Conservation (phyloP, 2,113 vertebrate genomes). For the Cyphomyrus plagiostoma region DNA sequence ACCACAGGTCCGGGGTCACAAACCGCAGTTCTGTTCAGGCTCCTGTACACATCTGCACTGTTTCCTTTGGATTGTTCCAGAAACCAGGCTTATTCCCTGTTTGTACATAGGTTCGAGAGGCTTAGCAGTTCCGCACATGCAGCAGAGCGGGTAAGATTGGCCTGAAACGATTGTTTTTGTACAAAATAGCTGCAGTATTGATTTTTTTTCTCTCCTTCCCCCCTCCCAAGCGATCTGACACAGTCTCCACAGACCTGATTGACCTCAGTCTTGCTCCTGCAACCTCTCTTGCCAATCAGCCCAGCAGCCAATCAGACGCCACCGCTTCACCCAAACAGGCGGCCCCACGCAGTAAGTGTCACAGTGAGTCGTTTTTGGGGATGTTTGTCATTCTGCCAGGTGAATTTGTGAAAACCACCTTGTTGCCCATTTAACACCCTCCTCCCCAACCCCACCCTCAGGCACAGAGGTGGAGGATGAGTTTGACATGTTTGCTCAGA, state of each 20-base stretch:
- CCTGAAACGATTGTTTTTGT: not conserved
- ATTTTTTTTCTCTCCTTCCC: not conserved
- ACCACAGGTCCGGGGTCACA: constrained; percentile 64
- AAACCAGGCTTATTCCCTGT: not conserved
- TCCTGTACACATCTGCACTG: not conserved
- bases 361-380: not conserved
- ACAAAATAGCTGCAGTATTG: not conserved
- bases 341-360: constrained; percentile 66
- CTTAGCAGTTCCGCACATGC: constrained; percentile 67
- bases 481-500: constrained; percentile 98
- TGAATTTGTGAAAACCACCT: not conserved
- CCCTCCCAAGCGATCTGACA: not conserved
- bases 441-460: not conserved
- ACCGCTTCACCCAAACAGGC: constrained; percentile 54
- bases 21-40: not conserved
- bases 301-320: constrained; percentile 44
- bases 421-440: not conserved
- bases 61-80: not conserved
- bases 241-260: constrained; percentile 49
- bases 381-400: not conserved
- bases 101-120: constrained; percentile 76
- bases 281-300: constrained; percentile 23
- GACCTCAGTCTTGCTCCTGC: constrained; percentile 53
- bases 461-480: constrained; percentile 68
- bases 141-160: constrained; percentile 42